Base-by-base conservation (phyloP, 64 coral and sea anemone genomes). In the Montipora cactus region DNA sequence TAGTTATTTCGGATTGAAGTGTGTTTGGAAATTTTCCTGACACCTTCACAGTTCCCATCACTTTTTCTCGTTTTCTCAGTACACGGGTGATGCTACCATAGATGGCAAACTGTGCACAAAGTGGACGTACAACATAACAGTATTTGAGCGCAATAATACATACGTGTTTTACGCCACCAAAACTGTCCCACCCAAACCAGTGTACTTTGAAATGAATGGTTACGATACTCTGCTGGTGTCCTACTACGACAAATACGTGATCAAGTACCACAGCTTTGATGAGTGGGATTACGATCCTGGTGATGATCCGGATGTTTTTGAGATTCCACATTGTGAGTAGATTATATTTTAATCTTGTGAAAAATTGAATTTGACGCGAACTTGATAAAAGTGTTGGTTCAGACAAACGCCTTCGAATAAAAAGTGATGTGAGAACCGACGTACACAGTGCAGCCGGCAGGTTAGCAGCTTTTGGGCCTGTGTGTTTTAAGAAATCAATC, bases 81-180 rank as follows among this genome's bases (percentile, higher is more conserved):
- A 97, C 46, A 58, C 59, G 47, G 92, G 84, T 50, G 92, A 94
- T 58, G 82, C 16, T 4, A 80, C 52, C 47, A 92, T 97, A 11
- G 72, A 95, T 25, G 92, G 89, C 25, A 53, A 55, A 52, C 28
- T 80, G 23, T 97, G 92, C 20, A 97, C 89, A 14, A 97, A 97
- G 48, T 97, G 95, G 95, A 91, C 69, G 2, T 97, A 92, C 62
- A 84, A 89, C 49, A 59, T 81, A 57, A 95, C 73, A 11, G 76
- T 97, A 48, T 92, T 92, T 47, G 78, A 97, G 23, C 87, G 91
- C n/a, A 88, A 94, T 12, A 97, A 97, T 79, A 79, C 76, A 5
- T 97, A 97, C 67, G 50, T 84, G 8, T 97, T 97, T 67, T 97
- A 95, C 80, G 93, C 80, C 6, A 92, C 95, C 6, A 97, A 97